phyloP scores from a whole-genome alignment of 2,797 vertebrate species.

The Astyanax mexicanus region DNA sequence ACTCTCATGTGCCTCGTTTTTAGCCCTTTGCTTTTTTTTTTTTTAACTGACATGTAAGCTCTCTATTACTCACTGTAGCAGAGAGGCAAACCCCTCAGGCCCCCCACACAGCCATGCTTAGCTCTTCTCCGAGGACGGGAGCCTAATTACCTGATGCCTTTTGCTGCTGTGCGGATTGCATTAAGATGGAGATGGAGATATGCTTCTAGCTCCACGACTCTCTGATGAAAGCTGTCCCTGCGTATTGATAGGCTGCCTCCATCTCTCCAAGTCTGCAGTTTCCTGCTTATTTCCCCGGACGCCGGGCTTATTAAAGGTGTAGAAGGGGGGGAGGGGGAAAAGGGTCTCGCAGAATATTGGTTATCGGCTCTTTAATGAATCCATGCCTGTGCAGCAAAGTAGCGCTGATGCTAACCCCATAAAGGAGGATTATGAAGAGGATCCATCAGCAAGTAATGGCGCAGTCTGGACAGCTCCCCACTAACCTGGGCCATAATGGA shows the following conservation, averaged over 20 bases:
- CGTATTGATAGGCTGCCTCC: slow-evolving; percentile 53
- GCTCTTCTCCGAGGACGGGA: slow-evolving; percentile 31
- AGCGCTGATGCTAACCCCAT: slow-evolving; percentile 59
- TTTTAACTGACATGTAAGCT: not conserved
- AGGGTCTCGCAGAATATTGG: slow-evolving; percentile 45
- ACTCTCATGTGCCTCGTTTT: too few relatives aligned
- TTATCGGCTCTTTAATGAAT: slow-evolving; percentile 58
- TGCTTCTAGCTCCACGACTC: slow-evolving; percentile 24
- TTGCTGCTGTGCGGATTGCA: slow-evolving; percentile 47
- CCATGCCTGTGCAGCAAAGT: slow-evolving; percentile 31
- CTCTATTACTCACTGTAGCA: slow-evolving; percentile 35
- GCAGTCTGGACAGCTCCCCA: slow-evolving; percentile 62
- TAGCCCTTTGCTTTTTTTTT: too few relatives aligned
- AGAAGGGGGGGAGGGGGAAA: not conserved
- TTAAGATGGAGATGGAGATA: slow-evolving; percentile 51
- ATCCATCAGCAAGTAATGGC: slow-evolving; percentile 58
- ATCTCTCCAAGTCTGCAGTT: slow-evolving; percentile 41
- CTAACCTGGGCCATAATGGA: slow-evolving; percentile 58
- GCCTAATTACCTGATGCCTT: slow-evolving; percentile 32
- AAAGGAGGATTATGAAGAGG: slow-evolving; percentile 57
- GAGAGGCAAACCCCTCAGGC: slow-evolving; percentile 39
- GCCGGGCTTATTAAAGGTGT: slow-evolving; percentile 41
- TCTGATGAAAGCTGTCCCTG: slow-evolving; percentile 50
- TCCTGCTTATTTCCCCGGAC: slow-evolving; percentile 59
- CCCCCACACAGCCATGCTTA: slow-evolving; percentile 20